Percentiles rank a stretch among this genome's conserved stretches.
Conservation (phyloP, 2,797 vertebrate genomes). For the Acanthis flammea region DNA sequence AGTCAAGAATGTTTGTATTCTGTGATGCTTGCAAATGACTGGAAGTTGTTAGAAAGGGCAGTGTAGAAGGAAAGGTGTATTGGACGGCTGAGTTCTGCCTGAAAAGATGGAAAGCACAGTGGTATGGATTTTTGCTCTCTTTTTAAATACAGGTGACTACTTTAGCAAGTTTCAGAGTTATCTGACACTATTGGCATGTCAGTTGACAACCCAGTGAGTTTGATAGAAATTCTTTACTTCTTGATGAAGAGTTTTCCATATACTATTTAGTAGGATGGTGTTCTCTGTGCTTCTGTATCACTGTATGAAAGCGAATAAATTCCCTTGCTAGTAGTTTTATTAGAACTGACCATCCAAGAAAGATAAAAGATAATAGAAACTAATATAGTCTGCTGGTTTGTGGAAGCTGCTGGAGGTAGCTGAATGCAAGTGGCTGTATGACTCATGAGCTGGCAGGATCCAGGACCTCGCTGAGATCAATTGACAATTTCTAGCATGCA, state of each 20-base stretch:
- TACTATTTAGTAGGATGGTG: not conserved
- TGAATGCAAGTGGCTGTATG: not conserved
- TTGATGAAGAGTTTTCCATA: not conserved
- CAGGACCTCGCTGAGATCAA: not conserved
- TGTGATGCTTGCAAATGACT: not conserved
- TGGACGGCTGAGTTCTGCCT: not conserved
- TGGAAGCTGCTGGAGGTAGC: not conserved
- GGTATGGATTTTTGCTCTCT: not conserved
- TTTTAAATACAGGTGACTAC: not conserved
- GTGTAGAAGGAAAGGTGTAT: not conserved
- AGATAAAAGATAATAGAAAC: not conserved
- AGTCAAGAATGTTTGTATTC: not conserved
- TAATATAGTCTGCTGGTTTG: not conserved
- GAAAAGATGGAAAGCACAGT: not conserved
- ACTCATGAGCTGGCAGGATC: not conserved
- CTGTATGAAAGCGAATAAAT: not conserved
- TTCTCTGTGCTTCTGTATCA: not conserved
- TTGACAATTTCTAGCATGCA: not conserved
- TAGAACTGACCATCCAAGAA: not conserved
- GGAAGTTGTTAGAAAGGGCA: not conserved
- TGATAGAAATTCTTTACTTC: not conserved
- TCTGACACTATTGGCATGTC: not conserved
- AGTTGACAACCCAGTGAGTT: not conserved
- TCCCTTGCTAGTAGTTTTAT: not conserved
- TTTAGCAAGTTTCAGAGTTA: not conserved